phyloP scores from a whole-genome alignment of 1,140 invertebrate genomes.

The Maconellicoccus hirsutus region DNA sequence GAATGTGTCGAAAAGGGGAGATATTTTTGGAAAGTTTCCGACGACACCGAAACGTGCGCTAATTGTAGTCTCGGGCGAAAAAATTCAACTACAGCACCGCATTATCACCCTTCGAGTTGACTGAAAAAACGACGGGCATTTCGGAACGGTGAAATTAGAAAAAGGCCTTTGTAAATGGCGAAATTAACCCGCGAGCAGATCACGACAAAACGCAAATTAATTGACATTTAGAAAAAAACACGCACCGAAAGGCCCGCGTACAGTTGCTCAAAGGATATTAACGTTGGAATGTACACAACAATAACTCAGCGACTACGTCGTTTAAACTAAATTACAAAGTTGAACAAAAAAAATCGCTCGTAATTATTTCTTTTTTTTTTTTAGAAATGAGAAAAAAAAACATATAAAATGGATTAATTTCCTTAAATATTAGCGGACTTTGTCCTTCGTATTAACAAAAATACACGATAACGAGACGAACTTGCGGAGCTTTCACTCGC shows the following conservation, averaged over 20 bases:
- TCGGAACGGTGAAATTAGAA: too few species aligned
- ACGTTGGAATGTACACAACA: neutral
- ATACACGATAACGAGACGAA: neutral
- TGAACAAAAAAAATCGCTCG: neutral
- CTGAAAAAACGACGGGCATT: too few species aligned
- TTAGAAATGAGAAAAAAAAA: neutral
- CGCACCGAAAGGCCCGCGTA: neutral
- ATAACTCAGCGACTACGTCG: constrained; percentile 6
- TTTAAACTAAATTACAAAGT: neutral
- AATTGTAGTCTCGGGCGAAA: too few species aligned
- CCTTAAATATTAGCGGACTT: neutral
- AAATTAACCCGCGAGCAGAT: neutral
- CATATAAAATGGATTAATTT: neutral
- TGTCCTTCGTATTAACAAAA: neutral
- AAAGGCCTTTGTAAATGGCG: too few species aligned
- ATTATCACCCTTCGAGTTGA: too few species aligned
- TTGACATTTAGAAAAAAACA: neutral
- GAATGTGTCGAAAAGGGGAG: too few species aligned
- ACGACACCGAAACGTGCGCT: too few species aligned
- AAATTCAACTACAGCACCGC: too few species aligned
- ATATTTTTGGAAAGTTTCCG: too few species aligned
- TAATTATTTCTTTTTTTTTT: neutral
- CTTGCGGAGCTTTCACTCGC: neutral
- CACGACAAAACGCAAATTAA: neutral
- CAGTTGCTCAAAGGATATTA: neutral